A percentile compares a stretch with the other conserved stretches of the same genome.
phyloP scores from a whole-genome alignment of 2,797 vertebrate species.

The Synanceia verrucosa region DNA sequence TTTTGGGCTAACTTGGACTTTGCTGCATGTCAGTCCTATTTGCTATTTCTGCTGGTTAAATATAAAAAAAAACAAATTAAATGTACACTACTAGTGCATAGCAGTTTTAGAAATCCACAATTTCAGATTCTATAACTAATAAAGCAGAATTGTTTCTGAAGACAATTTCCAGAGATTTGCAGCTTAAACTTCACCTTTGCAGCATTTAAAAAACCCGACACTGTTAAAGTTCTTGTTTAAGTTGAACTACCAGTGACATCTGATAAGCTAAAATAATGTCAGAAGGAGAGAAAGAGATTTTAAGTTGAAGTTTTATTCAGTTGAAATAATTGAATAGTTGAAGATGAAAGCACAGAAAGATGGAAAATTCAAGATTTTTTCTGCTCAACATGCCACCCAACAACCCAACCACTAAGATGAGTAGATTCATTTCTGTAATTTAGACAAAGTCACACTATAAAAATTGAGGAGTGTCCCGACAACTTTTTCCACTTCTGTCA shows the following conservation, averaged over 20 bases:
- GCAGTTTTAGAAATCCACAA: neutral
- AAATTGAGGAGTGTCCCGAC: too few relatives aligned
- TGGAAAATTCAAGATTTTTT: neutral
- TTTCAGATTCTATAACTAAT: neutral
- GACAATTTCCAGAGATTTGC: neutral
- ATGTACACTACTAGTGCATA: neutral
- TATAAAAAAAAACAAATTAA: neutral
- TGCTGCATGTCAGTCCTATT: neutral
- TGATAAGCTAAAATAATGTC: too few relatives aligned
- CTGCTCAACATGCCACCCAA: neutral
- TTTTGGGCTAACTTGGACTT: too few relatives aligned
- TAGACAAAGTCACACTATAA: too few relatives aligned
- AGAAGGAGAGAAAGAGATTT: neutral
- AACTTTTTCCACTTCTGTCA: too few relatives aligned
- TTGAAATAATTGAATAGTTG: too few relatives aligned
- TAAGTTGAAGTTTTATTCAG: neutral
- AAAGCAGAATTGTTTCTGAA: neutral
- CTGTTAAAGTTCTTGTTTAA: neutral
- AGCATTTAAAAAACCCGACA: neutral
- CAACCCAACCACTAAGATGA: neutral
- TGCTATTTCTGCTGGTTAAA: neutral
- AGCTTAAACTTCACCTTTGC: neutral
- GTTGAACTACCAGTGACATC: too few relatives aligned
- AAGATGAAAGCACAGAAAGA: neutral
- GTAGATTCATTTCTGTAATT: neutral